Percentiles rank a stretch among this genome's conserved stretches.
Conservation (phyloP, 2,888 invertebrate genomes). For the Sesia bembeciformis region DNA sequence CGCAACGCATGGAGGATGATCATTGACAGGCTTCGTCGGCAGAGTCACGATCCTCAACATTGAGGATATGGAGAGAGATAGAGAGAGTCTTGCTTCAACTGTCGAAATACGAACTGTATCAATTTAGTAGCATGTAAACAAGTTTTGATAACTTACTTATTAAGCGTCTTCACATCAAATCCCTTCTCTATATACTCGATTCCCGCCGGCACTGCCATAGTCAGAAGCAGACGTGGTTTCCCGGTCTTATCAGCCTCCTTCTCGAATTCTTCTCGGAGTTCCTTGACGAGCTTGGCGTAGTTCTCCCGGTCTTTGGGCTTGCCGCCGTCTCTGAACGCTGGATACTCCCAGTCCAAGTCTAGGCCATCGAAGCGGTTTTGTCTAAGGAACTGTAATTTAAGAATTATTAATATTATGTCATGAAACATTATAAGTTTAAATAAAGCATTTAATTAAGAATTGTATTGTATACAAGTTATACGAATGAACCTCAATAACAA, state of each 20-base stretch:
- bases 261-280: constrained; percentile 91
- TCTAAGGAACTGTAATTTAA: constrained; percentile 78
- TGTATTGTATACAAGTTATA: too few relatives aligned
- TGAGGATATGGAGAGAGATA: too few relatives aligned
- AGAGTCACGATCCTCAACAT: too few relatives aligned
- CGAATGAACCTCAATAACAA: too few relatives aligned
- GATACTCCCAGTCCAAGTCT: constrained; percentile 95
- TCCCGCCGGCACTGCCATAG: constrained; percentile 96
- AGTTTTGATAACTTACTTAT: constrained; percentile 74
- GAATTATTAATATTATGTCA: neutral
- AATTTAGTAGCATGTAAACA: too few relatives aligned
- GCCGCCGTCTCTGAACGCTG: constrained; percentile 86
- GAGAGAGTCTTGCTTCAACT: too few relatives aligned
- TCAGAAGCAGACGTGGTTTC: constrained; percentile 83
- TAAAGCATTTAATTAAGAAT: too few relatives aligned
- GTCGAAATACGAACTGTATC: too few relatives aligned
- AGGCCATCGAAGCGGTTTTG: constrained; percentile 95
- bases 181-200: constrained; percentile 95
- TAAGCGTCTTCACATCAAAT: constrained; percentile 90
- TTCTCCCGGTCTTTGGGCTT: constrained; percentile 88
- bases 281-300: constrained; percentile 91
- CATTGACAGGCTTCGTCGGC: too few relatives aligned
- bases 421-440: too few relatives aligned
- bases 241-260: constrained; percentile 89
- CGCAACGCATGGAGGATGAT: too few relatives aligned